Evolutionary conservation across 2,113 vertebrate genomes (phyloP).

Genomic region (Sciurus niger): DNA sequence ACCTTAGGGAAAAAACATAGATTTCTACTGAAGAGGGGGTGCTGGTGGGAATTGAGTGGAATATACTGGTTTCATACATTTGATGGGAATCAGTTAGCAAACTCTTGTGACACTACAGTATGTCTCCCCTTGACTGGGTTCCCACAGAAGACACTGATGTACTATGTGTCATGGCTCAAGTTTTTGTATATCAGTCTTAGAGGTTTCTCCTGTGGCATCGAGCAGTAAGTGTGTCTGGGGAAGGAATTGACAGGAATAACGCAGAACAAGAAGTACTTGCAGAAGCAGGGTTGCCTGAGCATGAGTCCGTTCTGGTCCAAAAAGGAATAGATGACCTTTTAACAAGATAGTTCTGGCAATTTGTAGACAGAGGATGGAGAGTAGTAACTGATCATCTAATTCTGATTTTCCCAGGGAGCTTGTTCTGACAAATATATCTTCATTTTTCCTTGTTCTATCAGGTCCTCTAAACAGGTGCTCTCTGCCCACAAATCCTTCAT

Average conservation of each 20-base stretch:
- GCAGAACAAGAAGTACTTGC: not conserved
- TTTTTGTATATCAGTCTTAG: not conserved
- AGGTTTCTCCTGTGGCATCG: not conserved
- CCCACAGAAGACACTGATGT: not conserved
- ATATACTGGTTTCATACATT: not conserved
- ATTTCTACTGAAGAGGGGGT: not conserved
- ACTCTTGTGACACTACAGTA: not conserved
- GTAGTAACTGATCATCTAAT: not conserved
- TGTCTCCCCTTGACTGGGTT: not conserved
- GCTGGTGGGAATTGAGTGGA: not conserved
- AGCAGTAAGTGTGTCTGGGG: not conserved
- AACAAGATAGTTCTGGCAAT: not conserved
- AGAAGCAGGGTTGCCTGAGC: not conserved
- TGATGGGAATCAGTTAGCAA: not conserved
- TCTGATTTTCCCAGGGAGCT: not conserved
- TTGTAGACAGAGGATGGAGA: not conserved
- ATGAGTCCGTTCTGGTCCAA: not conserved
- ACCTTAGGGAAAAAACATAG: not conserved
- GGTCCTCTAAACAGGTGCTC: not conserved
- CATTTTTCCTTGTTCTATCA: not conserved
- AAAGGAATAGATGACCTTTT: not conserved
- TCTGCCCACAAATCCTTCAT: not conserved
- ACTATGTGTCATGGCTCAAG: not conserved
- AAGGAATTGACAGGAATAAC: not conserved
- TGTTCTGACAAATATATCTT: not conserved